These are phyloP conservation scores for Malurus alboscapulatus DNA, from an alignment of 2,113 vertebrate species.

Conservation along the genomic window DNA sequence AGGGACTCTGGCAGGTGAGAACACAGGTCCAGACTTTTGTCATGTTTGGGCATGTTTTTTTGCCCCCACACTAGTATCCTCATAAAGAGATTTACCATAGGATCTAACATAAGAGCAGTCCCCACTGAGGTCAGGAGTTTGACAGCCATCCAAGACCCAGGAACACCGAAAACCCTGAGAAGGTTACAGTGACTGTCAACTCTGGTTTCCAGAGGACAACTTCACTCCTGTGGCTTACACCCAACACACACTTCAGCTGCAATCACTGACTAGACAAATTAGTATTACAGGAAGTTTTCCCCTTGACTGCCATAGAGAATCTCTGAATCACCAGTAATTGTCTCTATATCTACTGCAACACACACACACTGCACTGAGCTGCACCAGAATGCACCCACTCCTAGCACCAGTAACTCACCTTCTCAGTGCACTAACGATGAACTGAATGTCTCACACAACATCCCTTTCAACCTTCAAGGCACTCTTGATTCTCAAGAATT, in stretches of 20 bases:
- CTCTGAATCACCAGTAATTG: background rate
- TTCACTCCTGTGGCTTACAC: background rate
- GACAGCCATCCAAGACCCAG: background rate
- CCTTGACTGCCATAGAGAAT: background rate
- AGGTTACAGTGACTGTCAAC: background rate
- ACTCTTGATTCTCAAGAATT: background rate
- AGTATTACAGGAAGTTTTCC: background rate
- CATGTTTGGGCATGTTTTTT: background rate
- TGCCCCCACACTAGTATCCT: background rate
- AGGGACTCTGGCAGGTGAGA: background rate
- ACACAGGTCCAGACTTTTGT: background rate
- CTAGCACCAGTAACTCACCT: background rate
- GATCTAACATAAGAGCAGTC: background rate
- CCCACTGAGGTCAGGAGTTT: background rate
- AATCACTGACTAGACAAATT: background rate
- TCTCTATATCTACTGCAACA: background rate
- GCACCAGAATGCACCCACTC: background rate
- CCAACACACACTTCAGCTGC: background rate
- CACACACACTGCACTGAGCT: background rate
- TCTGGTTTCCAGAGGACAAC: background rate
- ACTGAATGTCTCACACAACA: background rate
- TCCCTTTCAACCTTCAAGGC: background rate
- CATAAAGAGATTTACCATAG: background rate
- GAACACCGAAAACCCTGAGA: background rate
- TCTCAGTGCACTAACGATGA: background rate